Evolutionary conservation across 2,797 vertebrate species (phyloP).

Genomic region (Echiichthys vipera): DNA sequence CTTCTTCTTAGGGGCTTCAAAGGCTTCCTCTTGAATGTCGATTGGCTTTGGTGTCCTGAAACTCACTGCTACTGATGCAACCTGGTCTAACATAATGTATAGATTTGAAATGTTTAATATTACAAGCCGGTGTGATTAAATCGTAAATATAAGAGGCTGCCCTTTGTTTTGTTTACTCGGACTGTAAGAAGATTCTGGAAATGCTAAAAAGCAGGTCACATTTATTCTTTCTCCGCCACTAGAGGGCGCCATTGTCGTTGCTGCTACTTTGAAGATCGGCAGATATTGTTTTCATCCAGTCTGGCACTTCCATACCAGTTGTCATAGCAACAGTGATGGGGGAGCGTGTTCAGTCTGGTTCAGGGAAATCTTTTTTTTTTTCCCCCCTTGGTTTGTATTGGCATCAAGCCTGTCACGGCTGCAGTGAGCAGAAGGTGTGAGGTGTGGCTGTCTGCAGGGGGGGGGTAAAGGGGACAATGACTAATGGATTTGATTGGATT

Average conservation of each 20-base stretch:
- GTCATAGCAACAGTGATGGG: slow-evolving; percentile 79
- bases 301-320: slow-evolving; percentile 69
- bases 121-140: background rate
- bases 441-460: slow-evolving; percentile 64
- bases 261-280: slow-evolving; percentile 25
- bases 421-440: slow-evolving; percentile 73
- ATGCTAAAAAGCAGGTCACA: slow-evolving; percentile 76
- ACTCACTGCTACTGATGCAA: background rate
- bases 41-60: background rate
- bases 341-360: slow-evolving; percentile 56
- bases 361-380: slow-evolving; percentile 29
- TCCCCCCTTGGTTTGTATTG: slow-evolving; percentile 59
- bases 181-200: slow-evolving; percentile 82
- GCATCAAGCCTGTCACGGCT: slow-evolving; percentile 57
- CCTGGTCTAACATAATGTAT: background rate
- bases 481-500: slow-evolving; percentile 22
- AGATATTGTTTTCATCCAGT: slow-evolving; percentile 64
- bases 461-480: background rate
- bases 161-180: slow-evolving; percentile 61
- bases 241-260: slow-evolving; percentile 70
- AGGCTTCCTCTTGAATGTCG: slow-evolving; percentile 18
- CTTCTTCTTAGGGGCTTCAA: slow-evolving; percentile 27
- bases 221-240: slow-evolving; percentile 59
- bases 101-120: slow-evolving; percentile 15
- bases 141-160: background rate